These are phyloP conservation scores for Maconellicoccus hirsutus DNA, from an alignment of 1,140 invertebrate species.

Conservation along the genomic window DNA sequence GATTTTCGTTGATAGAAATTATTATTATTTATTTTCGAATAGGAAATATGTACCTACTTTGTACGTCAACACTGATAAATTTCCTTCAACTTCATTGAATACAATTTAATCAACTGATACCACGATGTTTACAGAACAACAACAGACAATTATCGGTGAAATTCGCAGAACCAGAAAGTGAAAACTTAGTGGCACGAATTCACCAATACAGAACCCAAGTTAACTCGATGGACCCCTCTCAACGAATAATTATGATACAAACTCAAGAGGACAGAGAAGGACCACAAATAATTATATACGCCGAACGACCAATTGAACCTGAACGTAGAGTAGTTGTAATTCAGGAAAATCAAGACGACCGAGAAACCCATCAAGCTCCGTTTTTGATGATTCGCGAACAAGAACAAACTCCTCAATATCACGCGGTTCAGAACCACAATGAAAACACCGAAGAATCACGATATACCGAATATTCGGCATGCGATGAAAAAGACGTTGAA, in stretches of 20 bases:
- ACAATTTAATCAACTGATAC: no score
- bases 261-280: not conserved
- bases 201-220: not conserved
- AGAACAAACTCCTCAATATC: not conserved
- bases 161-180: not conserved
- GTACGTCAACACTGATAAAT: no score
- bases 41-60: no score
- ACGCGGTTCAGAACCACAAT: not conserved
- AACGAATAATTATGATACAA: not conserved
- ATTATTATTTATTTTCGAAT: no score
- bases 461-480: not conserved
- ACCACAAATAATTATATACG: not conserved
- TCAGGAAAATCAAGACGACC: not conserved
- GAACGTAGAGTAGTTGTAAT: not conserved
- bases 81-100: no score
- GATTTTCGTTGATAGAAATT: no score
- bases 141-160: not conserved
- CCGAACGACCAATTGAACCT: not conserved
- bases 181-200: not conserved
- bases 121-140: not conserved
- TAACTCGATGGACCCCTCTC: not conserved
- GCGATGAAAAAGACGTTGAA: slow-evolving; percentile 4
- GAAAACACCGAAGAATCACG: not conserved
- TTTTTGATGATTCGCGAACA: not conserved
- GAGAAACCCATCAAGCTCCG: not conserved